These are phyloP conservation scores for Acanthosoma haemorrhoidale DNA, from an alignment of 2,888 invertebrate species.

Conservation along the genomic window DNA sequence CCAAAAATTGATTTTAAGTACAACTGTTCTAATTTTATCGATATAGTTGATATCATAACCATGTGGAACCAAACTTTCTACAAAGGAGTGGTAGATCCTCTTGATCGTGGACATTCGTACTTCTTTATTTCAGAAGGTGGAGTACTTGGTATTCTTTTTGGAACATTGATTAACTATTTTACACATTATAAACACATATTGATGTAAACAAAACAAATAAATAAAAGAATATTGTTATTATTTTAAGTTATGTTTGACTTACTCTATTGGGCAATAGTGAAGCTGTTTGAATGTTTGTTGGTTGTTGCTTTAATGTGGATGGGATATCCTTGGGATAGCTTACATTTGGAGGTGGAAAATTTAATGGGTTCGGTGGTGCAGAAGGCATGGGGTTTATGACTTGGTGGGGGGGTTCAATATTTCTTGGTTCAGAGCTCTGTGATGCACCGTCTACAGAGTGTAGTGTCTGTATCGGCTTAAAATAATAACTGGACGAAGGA, in stretches of 20 bases:
- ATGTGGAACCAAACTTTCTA: too few relatives aligned
- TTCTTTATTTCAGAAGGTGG: too few relatives aligned
- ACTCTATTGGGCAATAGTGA: background rate
- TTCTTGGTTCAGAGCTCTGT: background rate
- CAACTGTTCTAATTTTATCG: too few relatives aligned
- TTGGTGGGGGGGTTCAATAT: background rate
- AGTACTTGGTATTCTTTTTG: too few relatives aligned
- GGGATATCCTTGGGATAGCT: background rate
- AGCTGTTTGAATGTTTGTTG: background rate
- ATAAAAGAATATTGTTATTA: too few relatives aligned
- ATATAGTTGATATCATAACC: too few relatives aligned
- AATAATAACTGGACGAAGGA: conserved; percentile 19
- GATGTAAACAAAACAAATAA: too few relatives aligned
- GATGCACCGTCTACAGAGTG: background rate
- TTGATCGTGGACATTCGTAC: too few relatives aligned
- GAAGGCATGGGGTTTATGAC: background rate
- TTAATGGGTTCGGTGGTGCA: background rate
- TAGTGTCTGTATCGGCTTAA: conserved; percentile 9
- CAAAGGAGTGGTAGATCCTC: too few relatives aligned
- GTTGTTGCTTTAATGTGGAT: background rate
- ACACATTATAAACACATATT: too few relatives aligned
- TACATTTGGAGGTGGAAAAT: conserved; percentile 10
- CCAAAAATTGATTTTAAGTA: too few relatives aligned
- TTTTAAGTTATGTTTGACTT: background rate
- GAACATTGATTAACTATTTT: too few relatives aligned